These are phyloP conservation scores for Poecilia wingei DNA, from an alignment of 2,797 vertebrate genomes.

Conservation along the genomic window DNA sequence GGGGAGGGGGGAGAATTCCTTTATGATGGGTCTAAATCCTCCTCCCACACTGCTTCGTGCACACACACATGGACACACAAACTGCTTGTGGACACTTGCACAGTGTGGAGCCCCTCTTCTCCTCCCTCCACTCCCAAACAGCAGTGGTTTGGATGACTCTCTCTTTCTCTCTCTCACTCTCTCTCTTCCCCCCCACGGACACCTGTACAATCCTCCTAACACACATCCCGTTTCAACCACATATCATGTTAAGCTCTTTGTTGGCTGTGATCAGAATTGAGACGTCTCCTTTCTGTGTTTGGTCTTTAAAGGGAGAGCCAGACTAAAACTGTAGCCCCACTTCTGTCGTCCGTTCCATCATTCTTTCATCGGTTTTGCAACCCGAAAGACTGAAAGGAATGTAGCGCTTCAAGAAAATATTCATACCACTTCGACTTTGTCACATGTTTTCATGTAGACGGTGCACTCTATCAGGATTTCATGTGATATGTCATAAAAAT, in stretches of 20 bases:
- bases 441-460: neutral
- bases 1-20: slow-evolving; percentile 80
- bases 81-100: slow-evolving; percentile 57
- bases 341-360: slow-evolving; percentile 3
- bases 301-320: slow-evolving; percentile 59
- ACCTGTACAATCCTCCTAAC: slow-evolving; percentile 45
- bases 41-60: slow-evolving; percentile 54
- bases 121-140: slow-evolving; percentile 45
- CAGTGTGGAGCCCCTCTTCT: slow-evolving; percentile 51
- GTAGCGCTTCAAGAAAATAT: neutral
- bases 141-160: slow-evolving; percentile 42
- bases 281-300: slow-evolving; percentile 29
- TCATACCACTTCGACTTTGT: neutral
- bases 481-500: neutral
- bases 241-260: slow-evolving; percentile 56
- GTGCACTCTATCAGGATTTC: too few relatives aligned
- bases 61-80: slow-evolving; percentile 30
- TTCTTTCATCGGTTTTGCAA: neutral
- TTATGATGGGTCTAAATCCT: slow-evolving; percentile 84
- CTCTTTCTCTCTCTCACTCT: slow-evolving; percentile 9
- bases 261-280: slow-evolving; percentile 66
- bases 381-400: neutral
- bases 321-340: slow-evolving; percentile 32
- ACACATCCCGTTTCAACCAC: slow-evolving; percentile 36
- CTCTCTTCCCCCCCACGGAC: slow-evolving; percentile 19